These are phyloP conservation scores for Simalia tracyae DNA, from an alignment of 2,797 vertebrate species.

Conservation along the genomic window DNA sequence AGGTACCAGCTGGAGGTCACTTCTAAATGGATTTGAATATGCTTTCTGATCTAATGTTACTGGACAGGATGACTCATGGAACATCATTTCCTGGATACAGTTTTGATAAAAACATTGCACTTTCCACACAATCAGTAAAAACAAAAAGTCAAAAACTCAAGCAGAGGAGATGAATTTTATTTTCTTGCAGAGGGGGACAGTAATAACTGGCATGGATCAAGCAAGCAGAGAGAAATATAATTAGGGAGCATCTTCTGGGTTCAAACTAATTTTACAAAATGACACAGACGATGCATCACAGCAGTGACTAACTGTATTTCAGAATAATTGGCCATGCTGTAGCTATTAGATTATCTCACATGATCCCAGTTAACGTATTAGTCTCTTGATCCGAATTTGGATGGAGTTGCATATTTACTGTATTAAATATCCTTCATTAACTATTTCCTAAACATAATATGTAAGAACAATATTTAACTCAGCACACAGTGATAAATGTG, in stretches of 20 bases:
- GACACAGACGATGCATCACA: slow-evolving; percentile 6
- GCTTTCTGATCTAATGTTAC: slow-evolving; percentile 25
- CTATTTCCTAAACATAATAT: background rate
- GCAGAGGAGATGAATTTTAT: background rate
- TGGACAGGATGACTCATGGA: background rate
- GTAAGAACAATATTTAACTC: background rate
- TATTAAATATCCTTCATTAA: background rate
- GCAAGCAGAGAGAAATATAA: slow-evolving; percentile 18
- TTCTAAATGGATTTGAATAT: slow-evolving; percentile 8
- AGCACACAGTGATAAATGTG: background rate
- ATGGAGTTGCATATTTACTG: background rate
- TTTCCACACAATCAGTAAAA: slow-evolving; percentile 26
- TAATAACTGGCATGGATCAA: slow-evolving; percentile 27
- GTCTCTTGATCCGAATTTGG: background rate
- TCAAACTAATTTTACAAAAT: slow-evolving; percentile 34
- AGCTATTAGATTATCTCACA: background rate
- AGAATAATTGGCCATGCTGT: background rate
- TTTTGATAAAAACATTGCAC: slow-evolving; percentile 25
- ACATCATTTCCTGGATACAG: slow-evolving; percentile 10
- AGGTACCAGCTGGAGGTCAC: slow-evolving; percentile 14
- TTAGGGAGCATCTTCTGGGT: background rate
- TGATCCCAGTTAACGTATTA: slow-evolving; percentile 7
- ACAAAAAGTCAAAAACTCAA: slow-evolving; percentile 10
- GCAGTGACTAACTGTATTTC: slow-evolving; percentile 20
- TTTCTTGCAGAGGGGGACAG: slow-evolving; percentile 16